Conservation (phyloP, 2,797 vertebrate species). For the Sebastes taczanowskii region DNA sequence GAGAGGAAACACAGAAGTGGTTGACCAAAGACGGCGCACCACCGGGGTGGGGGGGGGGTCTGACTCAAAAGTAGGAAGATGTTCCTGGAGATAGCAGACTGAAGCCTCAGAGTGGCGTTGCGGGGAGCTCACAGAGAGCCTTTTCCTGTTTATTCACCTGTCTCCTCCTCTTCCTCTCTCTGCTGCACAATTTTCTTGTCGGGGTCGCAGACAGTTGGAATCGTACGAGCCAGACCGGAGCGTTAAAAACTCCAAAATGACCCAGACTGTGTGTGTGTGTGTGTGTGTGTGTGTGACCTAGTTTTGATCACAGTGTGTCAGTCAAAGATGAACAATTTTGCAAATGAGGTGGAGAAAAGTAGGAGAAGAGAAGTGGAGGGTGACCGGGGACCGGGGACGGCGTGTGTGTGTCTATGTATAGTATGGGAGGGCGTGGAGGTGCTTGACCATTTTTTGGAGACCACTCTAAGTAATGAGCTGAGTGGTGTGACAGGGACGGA, state of each 20-base stretch:
- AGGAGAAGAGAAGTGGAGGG: conserved; percentile 12
- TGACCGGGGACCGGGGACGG: neutral
- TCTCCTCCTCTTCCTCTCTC: neutral
- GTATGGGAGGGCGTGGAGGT: conserved; percentile 9
- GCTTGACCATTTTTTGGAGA: conserved; percentile 59
- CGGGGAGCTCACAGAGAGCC: neutral
- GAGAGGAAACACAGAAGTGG: neutral
- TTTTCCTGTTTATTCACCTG: conserved; percentile 32
- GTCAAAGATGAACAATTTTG: conserved; percentile 68
- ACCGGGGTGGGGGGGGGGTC: neutral
- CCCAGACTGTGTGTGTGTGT: neutral
- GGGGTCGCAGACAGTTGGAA: neutral
- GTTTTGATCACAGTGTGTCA: no score
- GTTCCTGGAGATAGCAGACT: conserved; percentile 6
- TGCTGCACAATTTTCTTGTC: neutral
- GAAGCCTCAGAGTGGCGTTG: neutral
- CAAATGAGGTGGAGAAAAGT: conserved; percentile 57
- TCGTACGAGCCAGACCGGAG: neutral
- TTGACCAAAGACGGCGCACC: neutral
- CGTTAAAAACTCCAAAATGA: conserved; percentile 31
- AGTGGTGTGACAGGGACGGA: conserved; percentile 47
- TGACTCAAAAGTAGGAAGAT: conserved; percentile 3
- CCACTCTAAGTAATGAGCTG: conserved; percentile 73
- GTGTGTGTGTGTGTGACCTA: no score
- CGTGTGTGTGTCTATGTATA: conserved; percentile 6